Evolutionary conservation across 2,888 invertebrate species (phyloP).

Genomic region (Oligia fasciuncula): DNA sequence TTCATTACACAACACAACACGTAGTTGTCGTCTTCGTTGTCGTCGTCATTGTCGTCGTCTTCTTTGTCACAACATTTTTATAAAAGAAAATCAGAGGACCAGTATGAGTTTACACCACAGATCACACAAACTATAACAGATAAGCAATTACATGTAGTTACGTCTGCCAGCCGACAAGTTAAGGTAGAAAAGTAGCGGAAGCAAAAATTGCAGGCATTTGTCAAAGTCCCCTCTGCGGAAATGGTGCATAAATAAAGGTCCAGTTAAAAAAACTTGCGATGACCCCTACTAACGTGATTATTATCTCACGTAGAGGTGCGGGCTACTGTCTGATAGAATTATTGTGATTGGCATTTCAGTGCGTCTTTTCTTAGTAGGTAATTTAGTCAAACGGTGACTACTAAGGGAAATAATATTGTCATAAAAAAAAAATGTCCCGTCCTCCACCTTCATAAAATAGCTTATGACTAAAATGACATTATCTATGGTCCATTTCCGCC

Average conservation of each 20-base stretch:
- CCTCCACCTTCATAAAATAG: background rate
- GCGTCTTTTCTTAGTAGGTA: background rate
- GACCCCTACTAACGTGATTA: conserved; percentile 56
- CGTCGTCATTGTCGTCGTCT: no score
- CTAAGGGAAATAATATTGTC: background rate
- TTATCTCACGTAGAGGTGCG: conserved; percentile 41
- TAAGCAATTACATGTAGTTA: conserved; percentile 61
- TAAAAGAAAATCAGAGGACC: background rate
- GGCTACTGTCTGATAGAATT: conserved; percentile 1
- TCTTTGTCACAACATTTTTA: background rate
- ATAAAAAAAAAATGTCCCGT: no score
- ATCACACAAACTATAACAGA: conserved; percentile 45
- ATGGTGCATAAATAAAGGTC: conserved; percentile 88
- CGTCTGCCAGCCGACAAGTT: conserved; percentile 46
- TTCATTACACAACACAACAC: background rate
- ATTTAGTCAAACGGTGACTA: background rate
- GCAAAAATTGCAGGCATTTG: conserved; percentile 87
- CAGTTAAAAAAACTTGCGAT: conserved; percentile 77
- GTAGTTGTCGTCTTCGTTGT: no score
- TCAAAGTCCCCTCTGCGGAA: conserved; percentile 88
- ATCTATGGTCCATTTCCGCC: background rate
- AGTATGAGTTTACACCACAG: conserved; percentile 15
- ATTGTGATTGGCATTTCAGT: background rate
- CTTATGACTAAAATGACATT: background rate
- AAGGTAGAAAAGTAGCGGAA: conserved; percentile 75